Conservation (phyloP, 1,140 invertebrate genomes). For the Drosophila paulistorum region DNA sequence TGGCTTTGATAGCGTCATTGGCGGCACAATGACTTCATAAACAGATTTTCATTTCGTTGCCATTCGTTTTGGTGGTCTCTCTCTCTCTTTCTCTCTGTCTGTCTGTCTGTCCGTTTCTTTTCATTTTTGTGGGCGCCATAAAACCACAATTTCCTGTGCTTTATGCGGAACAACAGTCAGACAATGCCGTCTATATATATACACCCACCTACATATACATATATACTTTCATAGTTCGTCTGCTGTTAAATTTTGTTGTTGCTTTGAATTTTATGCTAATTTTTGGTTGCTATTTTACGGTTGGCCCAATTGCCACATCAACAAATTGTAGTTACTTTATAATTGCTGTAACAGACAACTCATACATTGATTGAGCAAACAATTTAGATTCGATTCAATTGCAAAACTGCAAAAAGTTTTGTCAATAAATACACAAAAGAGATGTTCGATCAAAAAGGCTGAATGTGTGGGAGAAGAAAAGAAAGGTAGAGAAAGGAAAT, state of each 20-base stretch:
- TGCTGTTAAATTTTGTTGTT: conserved; percentile 15
- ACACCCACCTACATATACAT: neutral
- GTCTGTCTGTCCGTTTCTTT: conserved; percentile 8
- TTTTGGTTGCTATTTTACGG: conserved; percentile 24
- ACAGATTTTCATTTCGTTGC: conserved; percentile 70
- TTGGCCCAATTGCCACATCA: conserved; percentile 19
- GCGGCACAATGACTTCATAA: conserved; percentile 75
- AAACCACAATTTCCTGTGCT: conserved; percentile 70
- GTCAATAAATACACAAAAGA: conserved; percentile 54
- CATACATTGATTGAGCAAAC: neutral
- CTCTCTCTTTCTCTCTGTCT: neutral
- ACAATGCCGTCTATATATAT: conserved; percentile 14
- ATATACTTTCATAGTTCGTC: conserved; percentile 17
- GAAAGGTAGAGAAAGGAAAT: conserved; percentile 29
- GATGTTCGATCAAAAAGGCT: conserved; percentile 31
- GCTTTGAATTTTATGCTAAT: conserved; percentile 35
- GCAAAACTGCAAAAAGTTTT: conserved; percentile 37
- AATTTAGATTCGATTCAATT: neutral
- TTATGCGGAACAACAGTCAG: conserved; percentile 45
- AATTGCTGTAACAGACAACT: neutral
- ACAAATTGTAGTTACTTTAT: conserved; percentile 20
- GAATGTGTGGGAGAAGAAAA: neutral
- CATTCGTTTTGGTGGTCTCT: conserved; percentile 6
- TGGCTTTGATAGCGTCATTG: conserved; percentile 56
- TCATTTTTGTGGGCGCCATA: conserved; percentile 38